Percentiles rank a stretch among this genome's conserved stretches.
Evolutionary conservation across 2,888 invertebrate genomes (phyloP).

Genomic region (Dioctria linearis): DNA sequence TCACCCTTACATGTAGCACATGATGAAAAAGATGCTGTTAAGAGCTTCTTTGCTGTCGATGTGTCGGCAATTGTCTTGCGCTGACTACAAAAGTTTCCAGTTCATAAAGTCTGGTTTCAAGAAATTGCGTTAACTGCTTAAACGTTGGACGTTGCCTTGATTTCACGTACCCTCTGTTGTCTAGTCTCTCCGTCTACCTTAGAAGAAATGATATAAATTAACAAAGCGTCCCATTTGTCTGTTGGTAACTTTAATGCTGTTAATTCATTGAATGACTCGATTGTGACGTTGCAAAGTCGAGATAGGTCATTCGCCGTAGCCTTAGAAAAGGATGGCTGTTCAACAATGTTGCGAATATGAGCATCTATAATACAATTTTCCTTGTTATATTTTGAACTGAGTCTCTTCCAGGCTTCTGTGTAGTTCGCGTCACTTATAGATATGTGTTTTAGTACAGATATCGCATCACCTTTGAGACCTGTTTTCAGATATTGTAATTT

Average conservation of each 20-base stretch:
- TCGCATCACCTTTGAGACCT: no score
- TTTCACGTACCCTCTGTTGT: neutral
- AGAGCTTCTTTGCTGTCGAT: neutral
- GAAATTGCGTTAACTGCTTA: neutral
- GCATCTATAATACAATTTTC: no score
- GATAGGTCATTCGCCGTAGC: neutral
- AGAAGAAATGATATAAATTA: neutral
- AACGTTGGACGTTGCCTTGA: neutral
- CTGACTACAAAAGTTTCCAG: neutral
- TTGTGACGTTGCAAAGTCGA: neutral
- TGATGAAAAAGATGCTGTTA: neutral
- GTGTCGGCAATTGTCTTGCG: neutral
- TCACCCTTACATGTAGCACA: neutral
- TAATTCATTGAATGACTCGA: neutral
- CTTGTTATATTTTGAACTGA: no score
- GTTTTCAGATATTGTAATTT: no score
- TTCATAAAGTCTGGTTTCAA: neutral
- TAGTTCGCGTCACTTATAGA: no score
- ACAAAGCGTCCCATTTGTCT: neutral
- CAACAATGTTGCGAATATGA: no score
- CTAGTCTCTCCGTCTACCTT: neutral
- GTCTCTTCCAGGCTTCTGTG: no score
- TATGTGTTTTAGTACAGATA: no score
- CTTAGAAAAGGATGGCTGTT: neutral
- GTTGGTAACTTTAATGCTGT: neutral